These are phyloP conservation scores for Leuciscus waleckii DNA, from an alignment of 2,797 vertebrate genomes.

Conservation along the genomic window DNA sequence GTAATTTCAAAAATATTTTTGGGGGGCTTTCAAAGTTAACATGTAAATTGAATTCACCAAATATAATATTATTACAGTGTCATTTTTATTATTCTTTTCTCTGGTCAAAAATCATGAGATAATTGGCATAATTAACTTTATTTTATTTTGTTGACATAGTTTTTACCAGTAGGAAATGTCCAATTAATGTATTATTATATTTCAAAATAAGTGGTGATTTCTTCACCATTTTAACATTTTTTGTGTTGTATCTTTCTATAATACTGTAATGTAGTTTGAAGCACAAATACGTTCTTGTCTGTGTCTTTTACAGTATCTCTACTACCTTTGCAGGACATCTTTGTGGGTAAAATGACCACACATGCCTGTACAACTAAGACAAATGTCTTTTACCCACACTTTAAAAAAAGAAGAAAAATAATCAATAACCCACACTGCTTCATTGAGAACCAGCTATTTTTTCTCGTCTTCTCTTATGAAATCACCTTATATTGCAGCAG, in stretches of 20 bases:
- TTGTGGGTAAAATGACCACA: conserved; percentile 30
- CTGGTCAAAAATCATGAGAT: not conserved
- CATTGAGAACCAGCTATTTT: conserved; percentile 61
- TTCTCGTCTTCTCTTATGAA: conserved; percentile 59
- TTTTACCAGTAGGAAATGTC: not conserved
- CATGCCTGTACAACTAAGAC: conserved; percentile 60
- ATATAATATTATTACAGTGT: not conserved
- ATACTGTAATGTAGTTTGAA: not conserved
- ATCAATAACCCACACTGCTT: conserved; percentile 70
- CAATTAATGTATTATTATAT: not conserved
- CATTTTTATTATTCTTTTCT: not conserved
- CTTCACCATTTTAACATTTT: not conserved
- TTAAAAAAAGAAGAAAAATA: conserved; percentile 65
- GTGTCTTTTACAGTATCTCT: not conserved
- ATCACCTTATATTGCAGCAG: conserved; percentile 49
- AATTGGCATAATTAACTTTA: not conserved
- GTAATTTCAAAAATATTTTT: not conserved
- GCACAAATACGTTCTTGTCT: not conserved
- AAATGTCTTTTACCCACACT: conserved; percentile 68
- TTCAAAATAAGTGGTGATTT: not conserved
- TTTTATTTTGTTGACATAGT: not conserved
- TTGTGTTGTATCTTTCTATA: not conserved
- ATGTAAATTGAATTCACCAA: not conserved
- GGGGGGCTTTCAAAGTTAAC: not conserved
- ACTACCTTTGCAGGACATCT: not conserved